phyloP scores from a whole-genome alignment of 2,113 vertebrate species.

The Todiramphus saurophagus region DNA sequence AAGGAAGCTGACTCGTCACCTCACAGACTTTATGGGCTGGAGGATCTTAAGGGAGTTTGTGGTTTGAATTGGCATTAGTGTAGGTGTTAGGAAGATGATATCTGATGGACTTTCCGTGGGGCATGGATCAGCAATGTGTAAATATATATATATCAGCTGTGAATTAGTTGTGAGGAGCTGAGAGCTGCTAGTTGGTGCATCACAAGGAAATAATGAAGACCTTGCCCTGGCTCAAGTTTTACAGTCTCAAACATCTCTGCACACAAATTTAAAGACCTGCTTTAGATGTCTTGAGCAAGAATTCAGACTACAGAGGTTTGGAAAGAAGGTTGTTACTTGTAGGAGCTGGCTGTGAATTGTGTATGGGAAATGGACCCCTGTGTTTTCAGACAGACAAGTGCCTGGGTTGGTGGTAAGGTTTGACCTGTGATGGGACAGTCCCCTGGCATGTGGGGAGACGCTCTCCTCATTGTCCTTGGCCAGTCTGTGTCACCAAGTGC shows the following conservation, averaged over 20 bases:
- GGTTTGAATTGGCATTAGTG: not conserved
- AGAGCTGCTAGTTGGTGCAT: too few relatives aligned
- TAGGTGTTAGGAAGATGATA: not conserved
- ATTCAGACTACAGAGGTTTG: not conserved
- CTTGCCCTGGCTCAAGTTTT: not conserved
- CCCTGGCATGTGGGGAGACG: accelerated
- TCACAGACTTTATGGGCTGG: not conserved
- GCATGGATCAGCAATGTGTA: not conserved
- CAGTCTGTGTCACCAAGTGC: accelerated
- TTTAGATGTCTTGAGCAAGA: not conserved
- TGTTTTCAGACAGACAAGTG: too few relatives aligned
- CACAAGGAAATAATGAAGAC: not conserved
- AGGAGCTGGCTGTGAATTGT: not conserved
- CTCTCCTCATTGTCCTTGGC: not conserved
- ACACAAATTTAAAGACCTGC: not conserved
- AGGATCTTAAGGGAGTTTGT: not conserved
- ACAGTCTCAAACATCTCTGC: not conserved
- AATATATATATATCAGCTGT: not conserved
- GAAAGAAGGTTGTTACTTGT: too few relatives aligned
- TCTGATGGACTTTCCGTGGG: not conserved
- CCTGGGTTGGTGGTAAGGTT: not conserved
- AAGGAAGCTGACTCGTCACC: not conserved
- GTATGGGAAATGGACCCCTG: accelerated
- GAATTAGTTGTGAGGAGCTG: not conserved
- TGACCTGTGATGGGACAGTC: accelerated